A percentile compares a stretch with the other conserved stretches of the same genome.
Conservation (phyloP, 2,797 vertebrate species). For the Perodicticus potto region DNA sequence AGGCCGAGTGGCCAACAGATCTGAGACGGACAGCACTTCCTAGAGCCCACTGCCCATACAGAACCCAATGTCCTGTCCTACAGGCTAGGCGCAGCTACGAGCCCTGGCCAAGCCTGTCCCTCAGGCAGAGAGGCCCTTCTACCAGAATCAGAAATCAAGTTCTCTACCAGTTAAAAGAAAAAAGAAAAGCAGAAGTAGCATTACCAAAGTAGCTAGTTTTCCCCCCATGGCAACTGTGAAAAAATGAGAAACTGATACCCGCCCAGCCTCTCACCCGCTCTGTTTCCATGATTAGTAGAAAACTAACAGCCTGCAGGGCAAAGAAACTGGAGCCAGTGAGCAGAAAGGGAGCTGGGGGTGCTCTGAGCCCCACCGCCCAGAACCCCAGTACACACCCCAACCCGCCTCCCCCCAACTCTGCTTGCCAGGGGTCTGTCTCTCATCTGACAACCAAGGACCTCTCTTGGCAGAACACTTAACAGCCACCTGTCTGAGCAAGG, state of each 20-base stretch:
- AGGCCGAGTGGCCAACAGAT: not conserved
- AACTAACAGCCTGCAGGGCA: not conserved
- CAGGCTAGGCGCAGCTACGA: fast-evolving
- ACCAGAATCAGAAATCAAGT: not conserved
- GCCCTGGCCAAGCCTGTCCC: not conserved
- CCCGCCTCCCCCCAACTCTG: too few relatives aligned
- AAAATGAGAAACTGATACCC: not conserved
- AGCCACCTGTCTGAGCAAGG: not conserved
- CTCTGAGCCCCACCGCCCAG: fast-evolving
- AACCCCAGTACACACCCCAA: not conserved
- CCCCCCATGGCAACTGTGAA: not conserved
- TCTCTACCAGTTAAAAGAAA: not conserved
- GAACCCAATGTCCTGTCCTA: not conserved
- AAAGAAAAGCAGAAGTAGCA: constrained; percentile 46
- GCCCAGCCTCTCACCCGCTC: not conserved
- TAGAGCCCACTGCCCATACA: not conserved
- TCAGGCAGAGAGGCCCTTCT: not conserved
- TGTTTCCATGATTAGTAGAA: not conserved
- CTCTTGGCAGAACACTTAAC: too few relatives aligned
- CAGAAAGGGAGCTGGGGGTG: not conserved
- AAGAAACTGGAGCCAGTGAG: not conserved
- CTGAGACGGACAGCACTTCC: fast-evolving
- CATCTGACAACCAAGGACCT: fast-evolving
- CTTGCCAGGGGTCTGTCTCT: fast-evolving
- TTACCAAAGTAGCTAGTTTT: not conserved